Percentiles rank a stretch among this genome's conserved stretches.
Conservation (phyloP, 2,113 vertebrate genomes). For the Ifrita kowaldi region DNA sequence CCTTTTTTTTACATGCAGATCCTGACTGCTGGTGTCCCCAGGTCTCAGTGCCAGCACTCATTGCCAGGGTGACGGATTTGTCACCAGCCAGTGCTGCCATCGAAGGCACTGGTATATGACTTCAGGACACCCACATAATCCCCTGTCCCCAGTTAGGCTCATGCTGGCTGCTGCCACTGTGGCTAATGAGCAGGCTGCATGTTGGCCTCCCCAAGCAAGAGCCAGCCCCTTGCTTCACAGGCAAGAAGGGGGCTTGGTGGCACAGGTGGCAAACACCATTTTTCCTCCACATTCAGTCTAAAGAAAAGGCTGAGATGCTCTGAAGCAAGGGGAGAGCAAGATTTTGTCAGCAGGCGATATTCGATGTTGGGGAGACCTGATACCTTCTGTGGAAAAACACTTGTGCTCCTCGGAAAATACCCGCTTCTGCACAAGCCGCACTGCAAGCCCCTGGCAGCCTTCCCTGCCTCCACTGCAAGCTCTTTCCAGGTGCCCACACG, state of each 20-base stretch:
- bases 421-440: fast-evolving
- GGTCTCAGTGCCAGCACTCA: not conserved
- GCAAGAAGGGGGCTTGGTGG: not conserved
- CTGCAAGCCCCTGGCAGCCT: not conserved
- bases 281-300: not conserved
- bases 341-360: not conserved
- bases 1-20: not conserved
- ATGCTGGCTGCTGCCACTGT: not conserved
- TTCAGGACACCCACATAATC: not conserved
- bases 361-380: slow-evolving; percentile 28
- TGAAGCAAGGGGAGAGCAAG: not conserved
- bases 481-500: not conserved
- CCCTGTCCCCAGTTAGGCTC: not conserved
- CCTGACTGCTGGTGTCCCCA: not conserved
- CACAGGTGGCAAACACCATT: not conserved
- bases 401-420: not conserved
- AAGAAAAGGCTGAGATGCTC: not conserved
- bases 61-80: not conserved
- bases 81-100: not conserved
- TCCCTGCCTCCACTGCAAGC: not conserved
- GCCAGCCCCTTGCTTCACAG: not conserved
- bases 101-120: fast-evolving
- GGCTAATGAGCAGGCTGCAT: not conserved
- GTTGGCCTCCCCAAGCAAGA: not conserved
- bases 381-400: slow-evolving; percentile 17